These are phyloP conservation scores for Parazoanthus darwini DNA, from an alignment of 92 coral and sea anemone genomes.

Conservation along the genomic window DNA sequence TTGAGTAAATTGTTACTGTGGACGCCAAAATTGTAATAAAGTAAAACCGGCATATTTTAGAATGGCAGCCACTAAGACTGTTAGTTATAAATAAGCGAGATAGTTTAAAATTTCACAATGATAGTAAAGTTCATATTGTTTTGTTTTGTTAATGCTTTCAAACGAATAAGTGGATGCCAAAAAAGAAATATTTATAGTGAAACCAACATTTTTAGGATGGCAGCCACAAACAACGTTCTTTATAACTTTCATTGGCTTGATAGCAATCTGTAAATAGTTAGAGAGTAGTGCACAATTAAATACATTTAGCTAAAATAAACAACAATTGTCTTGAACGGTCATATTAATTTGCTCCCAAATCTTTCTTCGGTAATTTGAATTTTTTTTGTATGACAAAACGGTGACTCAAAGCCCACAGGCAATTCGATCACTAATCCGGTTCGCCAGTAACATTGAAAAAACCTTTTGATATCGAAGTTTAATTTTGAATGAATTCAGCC, in stretches of 20 bases:
- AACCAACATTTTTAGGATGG: background rate
- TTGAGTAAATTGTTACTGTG: too few species aligned
- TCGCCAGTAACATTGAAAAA: background rate
- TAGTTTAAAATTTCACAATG: too few species aligned
- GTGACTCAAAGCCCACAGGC: conserved; percentile 3
- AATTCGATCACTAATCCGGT: background rate
- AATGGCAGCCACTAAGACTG: background rate
- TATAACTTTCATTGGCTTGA: background rate
- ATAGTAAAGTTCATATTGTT: too few species aligned
- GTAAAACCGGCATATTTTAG: background rate
- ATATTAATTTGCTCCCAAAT: background rate
- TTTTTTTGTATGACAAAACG: background rate
- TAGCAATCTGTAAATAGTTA: background rate
- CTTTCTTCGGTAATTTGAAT: background rate
- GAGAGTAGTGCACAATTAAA: conserved; percentile 4
- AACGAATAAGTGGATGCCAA: background rate
- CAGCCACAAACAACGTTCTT: conserved; percentile 1
- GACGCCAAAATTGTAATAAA: too few species aligned
- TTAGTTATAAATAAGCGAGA: too few species aligned
- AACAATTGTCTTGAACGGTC: conserved; percentile 11
- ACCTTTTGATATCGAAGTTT: background rate
- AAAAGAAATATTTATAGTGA: background rate
- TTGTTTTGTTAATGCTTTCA: conserved; percentile 11
- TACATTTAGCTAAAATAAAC: background rate
- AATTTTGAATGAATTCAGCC: background rate